Conservation (phyloP, 2,888 invertebrate species). For the Monoplex corrugatus region DNA sequence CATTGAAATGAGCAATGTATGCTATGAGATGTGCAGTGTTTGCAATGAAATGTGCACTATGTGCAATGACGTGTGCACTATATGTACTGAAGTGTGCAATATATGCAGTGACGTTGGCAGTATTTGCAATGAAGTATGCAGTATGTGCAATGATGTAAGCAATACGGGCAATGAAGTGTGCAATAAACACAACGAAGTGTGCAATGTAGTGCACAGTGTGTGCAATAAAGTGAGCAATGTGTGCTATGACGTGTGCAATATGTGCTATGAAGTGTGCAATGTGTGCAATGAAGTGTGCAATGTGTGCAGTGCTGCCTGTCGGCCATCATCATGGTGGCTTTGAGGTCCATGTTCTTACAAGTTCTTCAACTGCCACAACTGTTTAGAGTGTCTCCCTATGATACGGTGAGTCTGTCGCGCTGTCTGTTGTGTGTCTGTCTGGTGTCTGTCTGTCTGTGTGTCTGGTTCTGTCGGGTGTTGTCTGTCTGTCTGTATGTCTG, state of each 20-base stretch:
- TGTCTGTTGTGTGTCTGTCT: background rate
- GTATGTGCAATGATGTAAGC: background rate
- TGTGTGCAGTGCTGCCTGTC: conserved; percentile 84
- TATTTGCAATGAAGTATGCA: background rate
- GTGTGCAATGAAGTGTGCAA: background rate
- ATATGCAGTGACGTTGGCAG: background rate
- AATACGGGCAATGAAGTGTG: background rate
- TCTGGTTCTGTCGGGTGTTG: conserved; percentile 14
- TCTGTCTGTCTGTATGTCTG: background rate
- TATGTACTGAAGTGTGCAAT: background rate
- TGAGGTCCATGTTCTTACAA: conserved; percentile 80
- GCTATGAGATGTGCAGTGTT: background rate
- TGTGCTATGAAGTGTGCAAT: background rate
- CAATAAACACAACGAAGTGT: background rate
- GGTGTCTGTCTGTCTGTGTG: background rate
- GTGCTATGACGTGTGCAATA: background rate
- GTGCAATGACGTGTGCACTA: background rate
- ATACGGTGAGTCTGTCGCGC: conserved; percentile 78
- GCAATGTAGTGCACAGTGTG: background rate
- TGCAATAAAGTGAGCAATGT: background rate
- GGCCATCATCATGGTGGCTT: conserved; percentile 79
- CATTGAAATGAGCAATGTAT: no score
- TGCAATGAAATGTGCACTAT: background rate
- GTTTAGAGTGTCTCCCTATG: conserved; percentile 75
- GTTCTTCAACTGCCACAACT: conserved; percentile 75